Base-by-base conservation (phyloP, 1,140 invertebrate genomes). In the Tigriopus japonicus region DNA sequence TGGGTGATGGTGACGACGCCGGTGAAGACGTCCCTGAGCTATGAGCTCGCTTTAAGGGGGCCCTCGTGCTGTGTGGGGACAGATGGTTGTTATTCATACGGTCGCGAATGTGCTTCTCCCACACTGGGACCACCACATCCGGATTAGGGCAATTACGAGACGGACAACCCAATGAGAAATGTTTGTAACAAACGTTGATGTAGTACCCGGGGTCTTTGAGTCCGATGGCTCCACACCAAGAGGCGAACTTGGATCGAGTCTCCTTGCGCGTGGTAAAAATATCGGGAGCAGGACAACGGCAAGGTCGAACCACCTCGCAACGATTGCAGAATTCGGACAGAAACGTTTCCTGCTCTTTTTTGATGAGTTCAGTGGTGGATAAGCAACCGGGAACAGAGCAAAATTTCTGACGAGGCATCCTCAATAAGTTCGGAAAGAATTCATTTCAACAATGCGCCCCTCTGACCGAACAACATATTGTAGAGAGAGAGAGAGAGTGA, bases 151-250 rank as follows among this genome's bases (percentile, higher is more conserved):
- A 54, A 21, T 17, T n/a, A 3, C 52, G 15, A 3, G 52, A 54
- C n/a, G 45, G 45, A 24, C 23, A 54, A 17, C 52, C 52, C 23
- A 24, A n/a, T 17, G 52, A 54, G 24, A 54, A 54, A 24, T 54
- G 52, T 54, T 54, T 54, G 52, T 54, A 54, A 24, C 52, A 54
- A 24, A 54, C 52, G 24, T 54, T 54, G 52, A 54, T 54, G 14
- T 54, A 54, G 24, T 54, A 54, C 24, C 52, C 52, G 24, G 52
- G 52, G 6, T 17, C 15, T 28, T 24, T 54, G 17, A 54, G 52
- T 7, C 52, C 52, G 24, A 54, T 54, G 17, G 52, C 52, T n/a
- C 15, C 15, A 14, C 52, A 54, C 52, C 52, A 54, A n/a, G 52
- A 54, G 14, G 52, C 24, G 52, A 54, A 54, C 14, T 54, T 54